A percentile compares a stretch with the other conserved stretches of the same genome.
These are phyloP conservation scores for Acrobasis consociella DNA, from an alignment of 2,888 invertebrate species.

Conservation along the genomic window DNA sequence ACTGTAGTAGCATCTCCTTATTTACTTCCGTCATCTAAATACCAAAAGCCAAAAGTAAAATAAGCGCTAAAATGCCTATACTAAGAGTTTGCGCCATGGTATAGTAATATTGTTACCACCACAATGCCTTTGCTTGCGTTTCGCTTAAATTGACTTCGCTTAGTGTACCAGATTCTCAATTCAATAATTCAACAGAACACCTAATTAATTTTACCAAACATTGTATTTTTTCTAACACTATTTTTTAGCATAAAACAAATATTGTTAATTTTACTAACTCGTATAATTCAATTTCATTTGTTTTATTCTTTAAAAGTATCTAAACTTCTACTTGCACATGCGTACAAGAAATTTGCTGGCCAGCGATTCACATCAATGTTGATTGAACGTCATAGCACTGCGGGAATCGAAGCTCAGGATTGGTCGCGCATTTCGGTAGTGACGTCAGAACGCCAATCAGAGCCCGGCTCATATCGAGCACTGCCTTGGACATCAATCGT, in stretches of 20 bases:
- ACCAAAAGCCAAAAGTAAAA: too few species aligned
- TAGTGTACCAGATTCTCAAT: too few species aligned
- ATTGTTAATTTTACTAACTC: neutral
- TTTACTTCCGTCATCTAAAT: too few species aligned
- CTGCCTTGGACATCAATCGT: conserved; percentile 84
- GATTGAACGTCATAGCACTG: conserved; percentile 80
- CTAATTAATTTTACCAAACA: too few species aligned
- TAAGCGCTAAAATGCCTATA: too few species aligned
- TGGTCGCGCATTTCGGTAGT: conserved; percentile 79
- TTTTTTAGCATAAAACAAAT: neutral
- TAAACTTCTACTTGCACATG: conserved; percentile 60
- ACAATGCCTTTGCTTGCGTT: too few species aligned
- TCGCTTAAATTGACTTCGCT: too few species aligned
- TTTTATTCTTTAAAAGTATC: conserved; percentile 39
- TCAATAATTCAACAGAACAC: too few species aligned
- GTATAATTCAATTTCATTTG: neutral
- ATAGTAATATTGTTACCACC: too few species aligned
- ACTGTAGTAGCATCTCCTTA: too few species aligned
- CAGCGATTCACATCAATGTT: conserved; percentile 79
- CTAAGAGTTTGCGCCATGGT: too few species aligned
- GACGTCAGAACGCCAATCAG: conserved; percentile 81
- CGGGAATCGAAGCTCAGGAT: conserved; percentile 75
- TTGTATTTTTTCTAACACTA: too few species aligned
- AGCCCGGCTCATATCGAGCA: conserved; percentile 78
- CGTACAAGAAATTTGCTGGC: conserved; percentile 72